Base-by-base conservation (phyloP, 2,888 invertebrate genomes). In the Boloria euphrosyne region DNA sequence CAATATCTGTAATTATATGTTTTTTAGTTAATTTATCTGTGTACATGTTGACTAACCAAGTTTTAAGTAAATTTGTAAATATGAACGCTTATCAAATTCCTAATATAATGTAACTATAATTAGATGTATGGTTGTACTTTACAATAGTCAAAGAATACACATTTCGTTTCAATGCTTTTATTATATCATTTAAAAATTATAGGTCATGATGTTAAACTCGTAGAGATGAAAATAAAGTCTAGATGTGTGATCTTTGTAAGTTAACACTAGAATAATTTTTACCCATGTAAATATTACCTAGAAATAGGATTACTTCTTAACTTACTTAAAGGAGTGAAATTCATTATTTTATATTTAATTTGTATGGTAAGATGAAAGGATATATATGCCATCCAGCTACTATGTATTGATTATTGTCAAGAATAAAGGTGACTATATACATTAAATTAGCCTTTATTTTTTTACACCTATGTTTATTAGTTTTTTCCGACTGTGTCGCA, bases 361-460 rank as follows among this genome's bases (percentile, higher is more conserved):
- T 70, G 60, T 71, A 67, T 70, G 66, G 67, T 73, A 65, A 64
- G 54, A 73, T 64, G 68, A 66, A 67, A 68, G 46, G 62, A 67
- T 72, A 73, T 74, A 71, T 75, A 78, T 78, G 79, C 78, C 78
- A 77, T 78, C 78, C 79, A 76, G 67, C 71, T 69, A 73, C 69
- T 68, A 62, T 66, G 50, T 65, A 78, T 71, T 73, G 67, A 74
- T 71, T 75, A 74, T 73, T 71, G 72, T 80, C 79, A 80, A 77
- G 81, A 84, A 85, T 83, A 86, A 86, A 86, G 73, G 76, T 78
- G 76, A 76, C 69, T 53, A 75, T 68, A 44, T 57, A 54, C 62
- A 66, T 59, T 51, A 53, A 52, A 65, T 38, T 3, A 52, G 53
- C 10, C 55, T 50, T 55, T 63, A 38, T 38, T 38, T 7, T 38